phyloP scores from a whole-genome alignment of 2,797 vertebrate species.

The Chrosomus eos region DNA sequence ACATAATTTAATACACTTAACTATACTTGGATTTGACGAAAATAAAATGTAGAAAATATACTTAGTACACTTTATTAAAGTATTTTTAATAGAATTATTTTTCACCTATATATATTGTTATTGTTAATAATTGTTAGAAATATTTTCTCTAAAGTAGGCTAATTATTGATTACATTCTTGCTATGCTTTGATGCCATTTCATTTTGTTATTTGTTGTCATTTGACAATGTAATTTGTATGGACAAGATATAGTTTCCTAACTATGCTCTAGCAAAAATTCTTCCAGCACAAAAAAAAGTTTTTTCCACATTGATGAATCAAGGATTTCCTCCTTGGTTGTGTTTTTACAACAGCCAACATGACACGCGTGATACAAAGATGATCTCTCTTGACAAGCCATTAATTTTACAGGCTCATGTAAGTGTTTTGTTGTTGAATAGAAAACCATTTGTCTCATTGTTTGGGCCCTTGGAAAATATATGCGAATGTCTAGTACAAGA shows the following conservation, averaged over 20 bases:
- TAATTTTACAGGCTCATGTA: not conserved
- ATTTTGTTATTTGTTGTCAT: constrained; percentile 9
- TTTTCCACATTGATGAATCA: not conserved
- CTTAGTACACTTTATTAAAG: too few relatives aligned
- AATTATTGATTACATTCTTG: not conserved
- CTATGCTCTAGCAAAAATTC: not conserved
- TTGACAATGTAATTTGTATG: not conserved
- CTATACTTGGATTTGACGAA: too few relatives aligned
- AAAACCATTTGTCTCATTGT: not conserved
- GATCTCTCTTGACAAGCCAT: not conserved
- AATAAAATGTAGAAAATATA: too few relatives aligned
- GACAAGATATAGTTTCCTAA: not conserved
- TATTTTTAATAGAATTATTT: too few relatives aligned
- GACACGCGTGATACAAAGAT: constrained; percentile 18
- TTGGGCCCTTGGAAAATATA: not conserved
- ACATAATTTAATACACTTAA: too few relatives aligned
- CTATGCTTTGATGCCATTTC: not conserved
- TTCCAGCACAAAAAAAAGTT: not conserved
- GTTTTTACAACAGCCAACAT: not conserved
- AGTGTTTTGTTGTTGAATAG: not conserved
- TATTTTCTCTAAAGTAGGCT: too few relatives aligned
- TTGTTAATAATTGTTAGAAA: too few relatives aligned
- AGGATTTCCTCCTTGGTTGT: not conserved
- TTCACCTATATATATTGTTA: too few relatives aligned
- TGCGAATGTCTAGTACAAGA: not conserved